Evolutionary conservation across 2,113 vertebrate species (phyloP).

Genomic region (Misgurnus anguillicaudatus): DNA sequence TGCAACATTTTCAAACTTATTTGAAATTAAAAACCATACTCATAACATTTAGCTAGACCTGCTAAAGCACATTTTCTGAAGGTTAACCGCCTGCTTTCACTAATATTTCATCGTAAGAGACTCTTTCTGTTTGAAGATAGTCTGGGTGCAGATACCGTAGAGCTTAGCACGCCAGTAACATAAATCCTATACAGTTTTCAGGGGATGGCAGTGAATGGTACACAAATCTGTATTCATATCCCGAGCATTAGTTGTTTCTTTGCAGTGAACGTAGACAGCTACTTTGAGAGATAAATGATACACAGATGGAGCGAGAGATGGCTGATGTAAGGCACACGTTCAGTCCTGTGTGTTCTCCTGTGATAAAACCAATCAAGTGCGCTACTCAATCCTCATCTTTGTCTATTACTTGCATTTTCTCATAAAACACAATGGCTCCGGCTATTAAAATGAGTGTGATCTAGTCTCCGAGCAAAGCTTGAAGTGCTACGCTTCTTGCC

Average conservation of each 20-base stretch:
- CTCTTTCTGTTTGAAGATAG: no score
- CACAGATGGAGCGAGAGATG: conserved; percentile 60
- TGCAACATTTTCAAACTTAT: no score
- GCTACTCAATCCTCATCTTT: conserved; percentile 33
- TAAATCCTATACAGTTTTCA: conserved; percentile 12
- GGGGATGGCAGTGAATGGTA: conserved; percentile 15
- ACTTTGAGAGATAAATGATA: conserved; percentile 67
- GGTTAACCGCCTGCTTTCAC: no score
- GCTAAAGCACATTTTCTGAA: no score
- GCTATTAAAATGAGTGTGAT: not conserved
- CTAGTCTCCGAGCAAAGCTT: not conserved
- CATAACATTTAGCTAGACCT: no score
- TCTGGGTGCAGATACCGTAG: no score
- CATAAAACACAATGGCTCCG: not conserved
- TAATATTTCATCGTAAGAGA: not conserved
- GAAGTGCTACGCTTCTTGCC: not conserved
- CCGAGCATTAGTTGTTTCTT: conserved; percentile 65
- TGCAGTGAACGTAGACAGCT: conserved; percentile 60
- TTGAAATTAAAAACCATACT: no score
- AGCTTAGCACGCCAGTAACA: not conserved
- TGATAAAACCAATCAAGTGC: conserved; percentile 65
- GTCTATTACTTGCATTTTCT: not conserved
- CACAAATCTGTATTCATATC: conserved; percentile 54
- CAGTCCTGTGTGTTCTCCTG: conserved; percentile 55
- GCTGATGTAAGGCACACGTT: conserved; percentile 71